phyloP scores from a whole-genome alignment of 2,797 vertebrate genomes.

The Carcharodon carcharias region DNA sequence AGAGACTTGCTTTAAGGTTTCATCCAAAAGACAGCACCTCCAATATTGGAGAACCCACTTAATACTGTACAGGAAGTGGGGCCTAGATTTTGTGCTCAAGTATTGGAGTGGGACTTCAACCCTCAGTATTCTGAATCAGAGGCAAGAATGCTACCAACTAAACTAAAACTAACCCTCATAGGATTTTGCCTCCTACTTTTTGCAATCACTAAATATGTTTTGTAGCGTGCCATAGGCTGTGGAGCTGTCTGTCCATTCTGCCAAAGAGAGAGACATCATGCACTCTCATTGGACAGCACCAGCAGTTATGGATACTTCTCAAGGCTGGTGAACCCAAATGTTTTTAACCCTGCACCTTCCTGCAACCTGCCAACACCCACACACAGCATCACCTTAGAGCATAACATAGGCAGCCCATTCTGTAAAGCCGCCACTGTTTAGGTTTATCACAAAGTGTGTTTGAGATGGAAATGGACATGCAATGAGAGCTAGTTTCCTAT shows the following conservation, averaged over 20 bases:
- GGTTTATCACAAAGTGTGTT: neutral
- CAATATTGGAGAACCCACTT: neutral
- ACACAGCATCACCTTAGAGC: neutral
- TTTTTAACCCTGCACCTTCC: neutral
- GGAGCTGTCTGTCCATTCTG: neutral
- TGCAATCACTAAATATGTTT: neutral
- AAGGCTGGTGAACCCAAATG: neutral
- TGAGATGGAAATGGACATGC: neutral
- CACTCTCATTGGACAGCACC: neutral
- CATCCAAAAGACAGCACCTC: neutral
- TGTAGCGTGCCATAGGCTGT: neutral
- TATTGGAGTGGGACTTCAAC: neutral
- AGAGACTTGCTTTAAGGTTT: neutral
- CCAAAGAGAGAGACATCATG: neutral
- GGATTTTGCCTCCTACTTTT: neutral
- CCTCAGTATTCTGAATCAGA: neutral
- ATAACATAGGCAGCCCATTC: neutral
- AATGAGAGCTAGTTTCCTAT: neutral
- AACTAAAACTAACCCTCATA: neutral
- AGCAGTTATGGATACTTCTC: neutral
- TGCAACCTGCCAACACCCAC: neutral
- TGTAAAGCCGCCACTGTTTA: neutral
- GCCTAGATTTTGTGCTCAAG: neutral
- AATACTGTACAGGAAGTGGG: neutral
- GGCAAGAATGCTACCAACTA: no score